Base-by-base conservation (phyloP, 2,888 invertebrate genomes). In the Bugula neritina region DNA sequence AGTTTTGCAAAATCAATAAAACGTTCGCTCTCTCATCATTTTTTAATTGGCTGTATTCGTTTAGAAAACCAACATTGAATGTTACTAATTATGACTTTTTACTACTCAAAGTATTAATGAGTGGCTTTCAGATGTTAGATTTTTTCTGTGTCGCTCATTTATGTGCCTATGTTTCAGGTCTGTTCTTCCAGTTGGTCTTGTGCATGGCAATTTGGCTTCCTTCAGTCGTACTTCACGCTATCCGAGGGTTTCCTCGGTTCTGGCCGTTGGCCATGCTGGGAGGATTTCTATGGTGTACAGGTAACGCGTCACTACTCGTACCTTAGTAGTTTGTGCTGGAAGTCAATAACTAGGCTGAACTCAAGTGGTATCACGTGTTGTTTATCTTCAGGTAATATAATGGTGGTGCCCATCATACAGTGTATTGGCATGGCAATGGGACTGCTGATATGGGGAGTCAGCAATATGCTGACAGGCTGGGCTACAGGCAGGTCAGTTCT, bases 111-210 rank as follows among this genome's bases (percentile, higher is more conserved):
- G n/a, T n/a, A n/a, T n/a, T n/a, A n/a, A n/a, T n/a, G n/a, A n/a
- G n/a, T n/a, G n/a, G n/a, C n/a, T n/a, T n/a, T n/a, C n/a, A n/a
- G n/a, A n/a, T n/a, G n/a, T n/a, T n/a, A n/a, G n/a, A n/a, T n/a
- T n/a, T n/a, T n/a, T n/a, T n/a, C n/a, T n/a, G n/a, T n/a, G n/a
- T n/a, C n/a, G n/a, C n/a, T n/a, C n/a, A n/a, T n/a, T n/a, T n/a
- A n/a, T n/a, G n/a, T n/a, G n/a, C n/a, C n/a, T 43, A 43, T 43
- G 10, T 72, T 79, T 2, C 76, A 86, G 86, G 86, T 10, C 80
- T 87, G 77, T 86, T 87, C 76, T 85, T 86, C 76, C 87, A 87
- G 77, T 86, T 84, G 84, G 76, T 86, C 54, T 77, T 86, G 75
- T 83, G 85, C 72, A 77, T 78, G 54, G 83, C 82, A 25, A 82